phyloP scores from a whole-genome alignment of 1,140 invertebrate genomes.

The Cydia splendana region DNA sequence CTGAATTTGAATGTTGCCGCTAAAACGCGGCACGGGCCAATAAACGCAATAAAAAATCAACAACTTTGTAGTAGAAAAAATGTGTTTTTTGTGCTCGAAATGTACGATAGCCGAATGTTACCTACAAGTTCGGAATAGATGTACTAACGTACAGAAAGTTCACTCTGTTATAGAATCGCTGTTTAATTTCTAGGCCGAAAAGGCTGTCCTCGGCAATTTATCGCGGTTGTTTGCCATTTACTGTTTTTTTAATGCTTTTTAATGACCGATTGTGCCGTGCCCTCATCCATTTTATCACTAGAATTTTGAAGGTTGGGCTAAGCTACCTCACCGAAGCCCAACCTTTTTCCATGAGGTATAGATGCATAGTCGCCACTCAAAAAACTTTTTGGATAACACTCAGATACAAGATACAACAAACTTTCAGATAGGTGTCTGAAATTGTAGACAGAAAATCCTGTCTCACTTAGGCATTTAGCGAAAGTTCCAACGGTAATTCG shows the following conservation, averaged over 20 bases:
- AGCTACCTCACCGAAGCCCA: too few relatives aligned
- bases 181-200: too few relatives aligned
- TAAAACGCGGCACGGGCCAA: slow-evolving; percentile 17
- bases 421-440: not conserved
- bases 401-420: not conserved
- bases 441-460: not conserved
- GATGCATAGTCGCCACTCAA: too few relatives aligned
- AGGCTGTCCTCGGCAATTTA: too few relatives aligned
- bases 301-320: too few relatives aligned
- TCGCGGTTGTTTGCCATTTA: too few relatives aligned
- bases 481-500: slow-evolving; percentile 2
- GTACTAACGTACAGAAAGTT: too few relatives aligned
- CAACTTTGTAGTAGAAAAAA: not conserved
- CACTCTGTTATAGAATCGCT: too few relatives aligned
- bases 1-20: slow-evolving; percentile 28
- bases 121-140: not conserved
- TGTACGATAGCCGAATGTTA: not conserved
- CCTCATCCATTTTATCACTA: too few relatives aligned
- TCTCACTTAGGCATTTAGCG: slow-evolving; percentile 4
- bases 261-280: too few relatives aligned
- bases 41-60: slow-evolving; percentile 22
- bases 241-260: too few relatives aligned
- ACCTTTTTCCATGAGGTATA: too few relatives aligned
- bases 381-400: not conserved
- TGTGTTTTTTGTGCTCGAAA: not conserved